These are phyloP conservation scores for Listronotus oregonensis DNA, from an alignment of 1,140 invertebrate species.

Conservation along the genomic window DNA sequence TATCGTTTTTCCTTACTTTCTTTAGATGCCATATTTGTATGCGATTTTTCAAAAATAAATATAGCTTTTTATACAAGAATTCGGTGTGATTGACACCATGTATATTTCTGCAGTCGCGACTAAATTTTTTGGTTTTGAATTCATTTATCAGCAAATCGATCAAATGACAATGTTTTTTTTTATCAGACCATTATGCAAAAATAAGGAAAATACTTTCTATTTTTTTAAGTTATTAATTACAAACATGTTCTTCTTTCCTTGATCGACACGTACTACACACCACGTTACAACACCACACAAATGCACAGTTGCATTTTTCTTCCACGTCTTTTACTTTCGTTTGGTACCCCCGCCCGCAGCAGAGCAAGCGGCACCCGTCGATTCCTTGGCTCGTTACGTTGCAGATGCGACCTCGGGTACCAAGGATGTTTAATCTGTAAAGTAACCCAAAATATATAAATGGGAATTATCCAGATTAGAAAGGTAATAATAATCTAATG, in stretches of 20 bases:
- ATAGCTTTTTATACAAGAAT: slow-evolving; percentile 29
- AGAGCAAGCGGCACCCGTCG: slow-evolving; percentile 83
- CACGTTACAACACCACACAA: slow-evolving; percentile 92
- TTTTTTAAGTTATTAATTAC: slow-evolving; percentile 66
- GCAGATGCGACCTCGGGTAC: slow-evolving; percentile 82
- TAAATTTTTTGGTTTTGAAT: no score
- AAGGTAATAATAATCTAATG: background rate
- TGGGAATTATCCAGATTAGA: background rate
- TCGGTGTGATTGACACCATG: no score
- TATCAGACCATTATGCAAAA: no score
- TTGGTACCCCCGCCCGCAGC: slow-evolving; percentile 91
- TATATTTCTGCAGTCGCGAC: no score
- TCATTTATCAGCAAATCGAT: background rate
- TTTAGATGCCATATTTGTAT: background rate
- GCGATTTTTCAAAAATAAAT: slow-evolving; percentile 19
- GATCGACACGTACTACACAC: slow-evolving; percentile 84
- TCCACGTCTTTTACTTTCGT: slow-evolving; percentile 82
- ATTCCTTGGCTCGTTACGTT: slow-evolving; percentile 79
- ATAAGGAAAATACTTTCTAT: no score
- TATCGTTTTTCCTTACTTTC: slow-evolving; percentile 2
- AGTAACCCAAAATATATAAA: background rate
- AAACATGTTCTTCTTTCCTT: slow-evolving; percentile 81
- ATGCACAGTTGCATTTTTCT: slow-evolving; percentile 91
- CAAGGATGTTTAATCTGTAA: slow-evolving; percentile 77
- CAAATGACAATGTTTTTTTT: no score